These are phyloP conservation scores for Drosophila helvetica DNA, from an alignment of 2,888 invertebrate genomes.

Conservation along the genomic window DNA sequence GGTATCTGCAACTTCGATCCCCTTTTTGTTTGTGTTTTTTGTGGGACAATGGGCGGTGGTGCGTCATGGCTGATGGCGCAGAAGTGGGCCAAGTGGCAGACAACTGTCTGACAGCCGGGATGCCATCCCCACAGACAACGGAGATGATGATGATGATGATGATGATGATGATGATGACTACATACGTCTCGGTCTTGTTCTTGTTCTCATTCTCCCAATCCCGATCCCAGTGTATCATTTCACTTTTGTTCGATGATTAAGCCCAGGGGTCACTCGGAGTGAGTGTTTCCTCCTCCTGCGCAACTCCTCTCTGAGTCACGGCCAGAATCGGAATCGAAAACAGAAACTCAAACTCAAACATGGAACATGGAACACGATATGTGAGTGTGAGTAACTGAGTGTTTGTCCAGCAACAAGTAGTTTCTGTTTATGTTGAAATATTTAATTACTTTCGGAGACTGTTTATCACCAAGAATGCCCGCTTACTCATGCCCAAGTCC, in stretches of 20 bases:
- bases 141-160: constrained; percentile 28
- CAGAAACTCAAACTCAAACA: constrained; percentile 39
- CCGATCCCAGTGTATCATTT: constrained; percentile 53
- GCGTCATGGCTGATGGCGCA: constrained; percentile 62
- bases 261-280: constrained; percentile 45
- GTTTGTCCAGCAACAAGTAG: constrained; percentile 68
- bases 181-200: constrained; percentile 25
- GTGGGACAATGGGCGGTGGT: constrained; percentile 35
- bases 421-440: constrained; percentile 72
- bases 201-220: constrained; percentile 49
- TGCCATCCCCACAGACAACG: constrained; percentile 19
- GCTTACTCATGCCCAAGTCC: constrained; percentile 45
- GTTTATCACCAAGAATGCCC: constrained; percentile 44
- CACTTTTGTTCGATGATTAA: constrained; percentile 75
- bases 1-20: constrained; percentile 1
- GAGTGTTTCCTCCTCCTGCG: constrained; percentile 21
- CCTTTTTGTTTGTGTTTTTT: constrained; percentile 31
- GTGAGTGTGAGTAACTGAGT: constrained; percentile 11
- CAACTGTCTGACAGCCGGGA: constrained; percentile 53
- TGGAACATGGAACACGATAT: constrained; percentile 64
- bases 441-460: constrained; percentile 68
- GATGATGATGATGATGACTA: constrained; percentile 28
- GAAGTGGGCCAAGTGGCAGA: constrained; percentile 71
- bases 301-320: constrained; percentile 67
- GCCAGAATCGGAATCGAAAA: constrained; percentile 43